Conservation (phyloP, 1,140 invertebrate genomes). For the Antheraea mylitta region DNA sequence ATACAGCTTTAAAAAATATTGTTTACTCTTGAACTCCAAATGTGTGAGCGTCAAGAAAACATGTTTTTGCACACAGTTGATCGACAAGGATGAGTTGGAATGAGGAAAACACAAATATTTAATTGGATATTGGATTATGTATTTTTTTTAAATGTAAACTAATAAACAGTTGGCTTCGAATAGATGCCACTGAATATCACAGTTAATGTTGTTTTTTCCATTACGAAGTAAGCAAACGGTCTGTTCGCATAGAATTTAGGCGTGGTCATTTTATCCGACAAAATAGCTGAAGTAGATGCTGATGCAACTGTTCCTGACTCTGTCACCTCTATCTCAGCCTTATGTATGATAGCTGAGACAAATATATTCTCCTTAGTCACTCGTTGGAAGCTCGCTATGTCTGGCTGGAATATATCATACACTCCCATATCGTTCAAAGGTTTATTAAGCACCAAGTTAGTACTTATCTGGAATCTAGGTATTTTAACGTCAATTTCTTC, state of each 20-base stretch:
- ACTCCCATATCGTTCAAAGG: slow-evolving; percentile 84
- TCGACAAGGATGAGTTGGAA: too few relatives aligned
- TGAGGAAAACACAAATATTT: too few relatives aligned
- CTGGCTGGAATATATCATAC: slow-evolving; percentile 82
- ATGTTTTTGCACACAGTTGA: too few relatives aligned
- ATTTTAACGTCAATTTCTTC: slow-evolving; percentile 82
- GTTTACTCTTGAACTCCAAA: too few relatives aligned
- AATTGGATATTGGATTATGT: too few relatives aligned
- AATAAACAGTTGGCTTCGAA: slow-evolving; percentile 57
- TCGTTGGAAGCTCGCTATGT: slow-evolving; percentile 81
- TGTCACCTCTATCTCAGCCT: slow-evolving; percentile 89
- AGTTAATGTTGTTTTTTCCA: slow-evolving; percentile 80
- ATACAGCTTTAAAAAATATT: too few relatives aligned
- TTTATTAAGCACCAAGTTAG: slow-evolving; percentile 80
- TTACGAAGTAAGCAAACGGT: slow-evolving; percentile 82
- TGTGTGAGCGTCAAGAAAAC: too few relatives aligned
- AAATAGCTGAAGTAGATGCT: slow-evolving; percentile 79
- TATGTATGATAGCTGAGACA: slow-evolving; percentile 83
- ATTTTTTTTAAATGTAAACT: too few relatives aligned
- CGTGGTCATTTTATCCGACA: slow-evolving; percentile 79
- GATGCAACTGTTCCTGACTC: slow-evolving; percentile 90
- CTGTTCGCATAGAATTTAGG: slow-evolving; percentile 80
- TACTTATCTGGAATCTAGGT: slow-evolving; percentile 85
- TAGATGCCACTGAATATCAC: slow-evolving; percentile 81
- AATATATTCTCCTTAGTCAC: slow-evolving; percentile 80